A percentile compares a stretch with the other conserved stretches of the same genome.
These are phyloP conservation scores for Branchinecta lynchi DNA, from an alignment of 1,140 invertebrate genomes.

Conservation along the genomic window DNA sequence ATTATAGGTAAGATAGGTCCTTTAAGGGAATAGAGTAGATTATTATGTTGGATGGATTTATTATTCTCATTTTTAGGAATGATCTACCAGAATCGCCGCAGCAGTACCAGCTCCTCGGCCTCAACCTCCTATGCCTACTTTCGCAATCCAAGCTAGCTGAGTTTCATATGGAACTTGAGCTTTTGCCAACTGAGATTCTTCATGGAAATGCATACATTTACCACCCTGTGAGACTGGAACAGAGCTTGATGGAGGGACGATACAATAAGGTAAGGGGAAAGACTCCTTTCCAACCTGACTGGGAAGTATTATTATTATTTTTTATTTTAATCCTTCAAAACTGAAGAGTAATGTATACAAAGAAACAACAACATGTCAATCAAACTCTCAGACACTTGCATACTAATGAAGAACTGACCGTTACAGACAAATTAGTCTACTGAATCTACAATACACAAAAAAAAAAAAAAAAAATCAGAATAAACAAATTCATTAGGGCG, in stretches of 20 bases:
- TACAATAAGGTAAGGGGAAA: slow-evolving; percentile 69
- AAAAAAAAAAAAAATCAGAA: no score
- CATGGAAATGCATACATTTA: slow-evolving; percentile 86
- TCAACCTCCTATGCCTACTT: slow-evolving; percentile 88
- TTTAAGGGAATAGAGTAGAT: not conserved
- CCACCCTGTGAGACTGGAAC: slow-evolving; percentile 88
- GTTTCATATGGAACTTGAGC: slow-evolving; percentile 94
- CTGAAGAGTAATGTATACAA: no score
- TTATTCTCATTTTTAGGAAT: slow-evolving; percentile 37
- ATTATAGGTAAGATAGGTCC: no score
- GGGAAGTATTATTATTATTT: no score
- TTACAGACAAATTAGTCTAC: no score
- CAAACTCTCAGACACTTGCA: no score
- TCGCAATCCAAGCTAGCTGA: slow-evolving; percentile 94
- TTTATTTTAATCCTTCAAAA: no score
- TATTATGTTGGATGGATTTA: slow-evolving; percentile 12
- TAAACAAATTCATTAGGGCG: no score
- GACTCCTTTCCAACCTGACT: no score
- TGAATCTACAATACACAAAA: no score
- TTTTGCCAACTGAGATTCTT: slow-evolving; percentile 80
- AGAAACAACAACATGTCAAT: no score
- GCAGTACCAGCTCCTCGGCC: slow-evolving; percentile 84
- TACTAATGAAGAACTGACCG: no score
- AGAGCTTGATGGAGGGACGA: slow-evolving; percentile 97
- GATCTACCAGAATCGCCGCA: slow-evolving; percentile 78